A percentile compares a stretch with the other conserved stretches of the same genome.
These are phyloP conservation scores for Neodiprion lecontei DNA, from an alignment of 1,140 invertebrate genomes.

Conservation along the genomic window DNA sequence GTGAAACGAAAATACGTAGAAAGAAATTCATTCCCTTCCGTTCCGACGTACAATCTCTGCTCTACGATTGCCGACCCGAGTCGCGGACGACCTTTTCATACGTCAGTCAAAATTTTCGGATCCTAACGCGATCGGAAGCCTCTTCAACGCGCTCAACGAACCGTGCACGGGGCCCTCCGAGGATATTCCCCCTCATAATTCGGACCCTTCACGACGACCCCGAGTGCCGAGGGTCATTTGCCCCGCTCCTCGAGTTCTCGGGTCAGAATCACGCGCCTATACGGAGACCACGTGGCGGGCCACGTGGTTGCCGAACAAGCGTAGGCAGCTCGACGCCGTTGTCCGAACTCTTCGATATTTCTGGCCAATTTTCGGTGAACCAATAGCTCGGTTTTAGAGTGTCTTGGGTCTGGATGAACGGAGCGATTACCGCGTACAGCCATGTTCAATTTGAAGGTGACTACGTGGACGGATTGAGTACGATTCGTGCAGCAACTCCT, in stretches of 20 bases:
- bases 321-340: slow-evolving; percentile 24
- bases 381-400: too few species aligned
- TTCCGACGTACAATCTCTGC: neutral
- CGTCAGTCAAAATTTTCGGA: neutral
- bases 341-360: slow-evolving; percentile 34
- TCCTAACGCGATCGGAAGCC: slow-evolving; percentile 4
- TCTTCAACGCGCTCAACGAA: neutral
- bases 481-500: too few species aligned
- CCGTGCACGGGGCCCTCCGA: neutral
- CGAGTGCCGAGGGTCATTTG: neutral
- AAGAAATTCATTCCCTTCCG: neutral
- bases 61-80: too few species aligned
- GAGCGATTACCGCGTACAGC: too few species aligned
- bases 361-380: slow-evolving; percentile 25
- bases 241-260: neutral
- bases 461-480: too few species aligned
- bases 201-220: neutral
- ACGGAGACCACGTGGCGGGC: slow-evolving; percentile 36
- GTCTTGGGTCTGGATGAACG: too few species aligned
- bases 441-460: too few species aligned
- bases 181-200: neutral
- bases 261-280: slow-evolving; percentile 23
- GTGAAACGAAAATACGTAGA: neutral
- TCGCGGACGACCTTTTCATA: neutral
- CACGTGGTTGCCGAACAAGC: slow-evolving; percentile 34